A percentile compares a stretch with the other conserved stretches of the same genome.
Evolutionary conservation across 1,140 invertebrate species (phyloP).

Genomic region (Drosophila pandora): DNA sequence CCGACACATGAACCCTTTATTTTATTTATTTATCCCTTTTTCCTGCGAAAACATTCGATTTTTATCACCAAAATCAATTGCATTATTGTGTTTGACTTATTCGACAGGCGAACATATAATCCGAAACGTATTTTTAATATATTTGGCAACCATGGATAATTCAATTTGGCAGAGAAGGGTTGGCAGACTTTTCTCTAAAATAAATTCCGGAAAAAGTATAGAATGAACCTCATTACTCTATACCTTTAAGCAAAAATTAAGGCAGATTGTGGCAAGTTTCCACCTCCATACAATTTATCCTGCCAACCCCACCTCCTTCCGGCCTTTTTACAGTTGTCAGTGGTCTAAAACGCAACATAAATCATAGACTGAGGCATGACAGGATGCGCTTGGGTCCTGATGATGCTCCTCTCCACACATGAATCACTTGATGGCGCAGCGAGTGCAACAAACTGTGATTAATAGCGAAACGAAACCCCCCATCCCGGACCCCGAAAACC

Average conservation of each 20-base stretch:
- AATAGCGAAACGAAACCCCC: slow-evolving; percentile 58
- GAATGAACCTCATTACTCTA: neutral
- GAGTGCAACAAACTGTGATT: slow-evolving; percentile 82
- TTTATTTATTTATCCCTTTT: slow-evolving; percentile 50
- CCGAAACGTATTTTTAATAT: slow-evolving; percentile 43
- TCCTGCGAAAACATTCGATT: slow-evolving; percentile 71
- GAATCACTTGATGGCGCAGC: slow-evolving; percentile 79
- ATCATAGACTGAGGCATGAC: slow-evolving; percentile 71
- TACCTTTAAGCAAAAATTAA: slow-evolving; percentile 17
- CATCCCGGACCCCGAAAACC: neutral
- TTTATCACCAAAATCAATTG: slow-evolving; percentile 81
- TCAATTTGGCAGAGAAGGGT: slow-evolving; percentile 59
- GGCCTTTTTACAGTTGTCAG: slow-evolving; percentile 53
- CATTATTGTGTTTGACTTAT: slow-evolving; percentile 73
- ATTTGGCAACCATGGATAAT: slow-evolving; percentile 70
- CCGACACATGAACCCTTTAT: slow-evolving; percentile 58
- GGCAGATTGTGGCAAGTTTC: slow-evolving; percentile 46
- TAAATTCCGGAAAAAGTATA: slow-evolving; percentile 2
- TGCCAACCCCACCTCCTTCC: neutral
- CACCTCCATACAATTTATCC: neutral
- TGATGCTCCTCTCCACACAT: slow-evolving; percentile 60
- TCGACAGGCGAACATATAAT: slow-evolving; percentile 23
- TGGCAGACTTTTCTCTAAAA: slow-evolving; percentile 1
- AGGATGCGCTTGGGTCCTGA: slow-evolving; percentile 65
- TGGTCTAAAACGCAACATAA: slow-evolving; percentile 72